phyloP scores from a whole-genome alignment of 2,888 invertebrate genomes.

The Platerodrilus igneus region DNA sequence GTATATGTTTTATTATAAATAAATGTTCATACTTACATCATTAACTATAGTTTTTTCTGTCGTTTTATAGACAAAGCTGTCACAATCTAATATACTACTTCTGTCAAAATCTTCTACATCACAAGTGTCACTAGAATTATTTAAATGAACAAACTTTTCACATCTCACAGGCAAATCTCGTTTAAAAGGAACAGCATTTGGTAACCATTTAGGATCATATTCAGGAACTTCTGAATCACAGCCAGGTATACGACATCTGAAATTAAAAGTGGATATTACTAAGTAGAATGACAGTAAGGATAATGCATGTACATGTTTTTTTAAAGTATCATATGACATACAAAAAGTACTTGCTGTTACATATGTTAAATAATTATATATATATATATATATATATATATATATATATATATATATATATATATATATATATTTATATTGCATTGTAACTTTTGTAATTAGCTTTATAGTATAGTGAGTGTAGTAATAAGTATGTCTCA shows the following conservation, averaged over 20 bases:
- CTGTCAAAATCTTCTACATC: conserved; percentile 26
- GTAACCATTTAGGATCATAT: conserved; percentile 39
- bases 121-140: conserved; percentile 32
- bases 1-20: too few species aligned
- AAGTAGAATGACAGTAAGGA: too few species aligned
- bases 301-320: too few species aligned
- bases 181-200: conserved; percentile 41
- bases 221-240: conserved; percentile 41
- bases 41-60: conserved; percentile 39
- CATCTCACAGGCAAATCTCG: conserved; percentile 36
- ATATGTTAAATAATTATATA: too few species aligned
- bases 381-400: too few species aligned
- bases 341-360: too few species aligned
- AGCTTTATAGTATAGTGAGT: too few species aligned
- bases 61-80: conserved; percentile 37
- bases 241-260: conserved; percentile 16
- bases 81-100: conserved; percentile 31
- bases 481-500: too few species aligned
- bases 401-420: too few species aligned
- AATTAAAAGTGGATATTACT: conserved; percentile 5
- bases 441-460: too few species aligned
- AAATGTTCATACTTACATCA: conserved; percentile 39
- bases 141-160: conserved; percentile 9
- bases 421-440: too few species aligned
- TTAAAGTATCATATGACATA: too few species aligned